Percentiles rank a stretch among this genome's conserved stretches.
Evolutionary conservation across 2,888 invertebrate species (phyloP).

Genomic region (Eledona agricola): DNA sequence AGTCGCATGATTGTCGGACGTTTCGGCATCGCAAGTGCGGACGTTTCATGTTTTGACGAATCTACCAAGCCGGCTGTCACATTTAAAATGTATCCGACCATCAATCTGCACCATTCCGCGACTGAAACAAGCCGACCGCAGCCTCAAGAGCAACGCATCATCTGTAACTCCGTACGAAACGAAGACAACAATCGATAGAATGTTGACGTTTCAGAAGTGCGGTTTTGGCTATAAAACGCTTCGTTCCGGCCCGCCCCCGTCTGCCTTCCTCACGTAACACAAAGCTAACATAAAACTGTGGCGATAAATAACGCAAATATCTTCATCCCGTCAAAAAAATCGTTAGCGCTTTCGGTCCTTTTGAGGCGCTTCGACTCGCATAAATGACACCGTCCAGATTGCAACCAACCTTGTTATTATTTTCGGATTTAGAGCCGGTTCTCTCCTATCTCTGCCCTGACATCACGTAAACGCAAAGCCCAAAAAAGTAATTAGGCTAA

Average conservation of each 20-base stretch:
- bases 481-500: constrained; percentile 23
- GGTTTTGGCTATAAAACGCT: constrained; percentile 44
- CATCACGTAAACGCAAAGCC: constrained; percentile 39
- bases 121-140: constrained; percentile 50
- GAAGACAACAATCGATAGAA: constrained; percentile 4
- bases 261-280: constrained; percentile 39
- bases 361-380: constrained; percentile 52
- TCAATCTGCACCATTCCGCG: constrained; percentile 51
- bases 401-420: constrained; percentile 56
- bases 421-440: constrained; percentile 50
- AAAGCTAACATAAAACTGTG: constrained; percentile 40
- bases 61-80: constrained; percentile 49
- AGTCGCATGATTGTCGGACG: constrained; percentile 4
- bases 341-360: constrained; percentile 50
- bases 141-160: too few species aligned
- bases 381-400: constrained; percentile 54
- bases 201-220: constrained; percentile 37
- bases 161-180: constrained; percentile 1
- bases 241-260: constrained; percentile 45
- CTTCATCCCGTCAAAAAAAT: constrained; percentile 51
- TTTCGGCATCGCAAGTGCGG: constrained; percentile 28
- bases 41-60: constrained; percentile 47
- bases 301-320: constrained; percentile 50
- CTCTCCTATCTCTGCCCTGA: constrained; percentile 42
- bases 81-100: constrained; percentile 55